These are phyloP conservation scores for Temnothorax curvispinosus DNA, from an alignment of 1,140 invertebrate genomes.

Conservation along the genomic window DNA sequence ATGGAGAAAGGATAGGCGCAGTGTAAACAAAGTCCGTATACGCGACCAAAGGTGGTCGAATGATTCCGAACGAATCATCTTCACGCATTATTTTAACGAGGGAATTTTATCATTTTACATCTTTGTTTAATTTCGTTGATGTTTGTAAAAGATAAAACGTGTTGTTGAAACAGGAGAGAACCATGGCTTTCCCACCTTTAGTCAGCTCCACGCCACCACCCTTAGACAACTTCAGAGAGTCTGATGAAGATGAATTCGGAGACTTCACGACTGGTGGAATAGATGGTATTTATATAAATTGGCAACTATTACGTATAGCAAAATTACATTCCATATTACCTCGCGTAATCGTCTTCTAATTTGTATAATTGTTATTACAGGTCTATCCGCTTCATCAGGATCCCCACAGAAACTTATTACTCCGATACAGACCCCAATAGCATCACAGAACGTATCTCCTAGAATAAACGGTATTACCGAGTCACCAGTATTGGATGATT, in stretches of 20 bases:
- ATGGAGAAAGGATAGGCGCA: not conserved
- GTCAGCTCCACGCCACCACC: conserved; percentile 89
- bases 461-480: conserved; percentile 77
- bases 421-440: conserved; percentile 78
- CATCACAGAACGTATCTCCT: conserved; percentile 77
- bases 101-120: not conserved
- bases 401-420: conserved; percentile 81
- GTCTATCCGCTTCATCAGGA: conserved; percentile 84
- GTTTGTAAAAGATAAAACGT: not conserved
- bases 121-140: not conserved
- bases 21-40: conserved; percentile 31
- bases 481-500: conserved; percentile 39
- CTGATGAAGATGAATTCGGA: conserved; percentile 89
- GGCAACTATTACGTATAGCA: not conserved
- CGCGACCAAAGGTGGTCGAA: not conserved
- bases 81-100: not conserved
- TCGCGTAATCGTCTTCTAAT: not conserved
- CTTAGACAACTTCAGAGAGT: conserved; percentile 86
- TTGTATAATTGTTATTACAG: conserved; percentile 75
- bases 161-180: conserved; percentile 32
- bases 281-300: conserved; percentile 77
- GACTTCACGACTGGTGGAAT: conserved; percentile 86
- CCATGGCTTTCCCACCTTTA: conserved; percentile 87
- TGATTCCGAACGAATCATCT: not conserved
- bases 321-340: not conserved